Evolutionary conservation across 2,888 invertebrate genomes (phyloP), one percentile per base, ranked within the genome.

Genomic region (Mythimna lalbum): DNA sequence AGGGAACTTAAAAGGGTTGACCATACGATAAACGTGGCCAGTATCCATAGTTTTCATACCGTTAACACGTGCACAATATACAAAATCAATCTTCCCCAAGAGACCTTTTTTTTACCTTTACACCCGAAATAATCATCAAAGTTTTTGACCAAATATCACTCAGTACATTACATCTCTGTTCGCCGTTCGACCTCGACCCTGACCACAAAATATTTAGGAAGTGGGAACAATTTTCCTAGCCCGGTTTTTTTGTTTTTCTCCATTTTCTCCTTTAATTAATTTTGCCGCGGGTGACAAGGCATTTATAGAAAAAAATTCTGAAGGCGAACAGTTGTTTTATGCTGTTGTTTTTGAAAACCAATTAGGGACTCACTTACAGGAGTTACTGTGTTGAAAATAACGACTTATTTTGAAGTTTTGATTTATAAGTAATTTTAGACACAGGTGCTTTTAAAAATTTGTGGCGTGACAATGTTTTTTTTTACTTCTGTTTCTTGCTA

Each of bases 211-310:
- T 56, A 7, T 56, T 36, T 12, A 52, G 52, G 50, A 62, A 74
- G 23, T 33, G 59, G 31, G 17, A 52, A 78, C 57, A 14, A 56
- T 52, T 78, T 78, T 19, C n/a, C 47, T 47, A n/a, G 4, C 43
- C 36, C 17, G 21, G 21, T 21, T 50, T 72, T 43, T 73, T 70
- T 43, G 23, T 33, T 14, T 17, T 27, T 12, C 47, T 47, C 52
- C 47, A 59, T 62, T 71, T 60, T 50, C 50, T 36, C 23, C 49
- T 79, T 79, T 73, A 63, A 61, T 63, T 69, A 74, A 74, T 78
- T 74, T 78, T 57, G 73, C 36, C 47, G 27, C 43, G 61, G 73
- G 72, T 62, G 78, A 71, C 72, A 78, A 56, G 57, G 49, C 56
- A 62, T 62, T 57, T 50, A 57, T 60, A 70, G 47, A 49, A 36